phyloP scores from a whole-genome alignment of 1,140 invertebrate species.

The Sinella curviseta region DNA sequence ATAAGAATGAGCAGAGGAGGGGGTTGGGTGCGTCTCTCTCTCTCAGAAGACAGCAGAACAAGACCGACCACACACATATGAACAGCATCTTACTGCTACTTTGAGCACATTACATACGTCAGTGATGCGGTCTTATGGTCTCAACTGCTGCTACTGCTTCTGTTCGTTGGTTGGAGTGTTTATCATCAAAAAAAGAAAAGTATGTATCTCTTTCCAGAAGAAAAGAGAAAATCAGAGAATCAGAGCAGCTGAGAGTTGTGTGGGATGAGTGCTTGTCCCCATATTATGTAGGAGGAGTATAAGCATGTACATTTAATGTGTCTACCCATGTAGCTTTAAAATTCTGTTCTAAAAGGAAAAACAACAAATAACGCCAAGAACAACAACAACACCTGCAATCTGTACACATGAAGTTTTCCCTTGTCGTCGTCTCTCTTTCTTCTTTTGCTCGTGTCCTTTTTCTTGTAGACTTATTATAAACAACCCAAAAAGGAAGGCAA shows the following conservation, averaged over 20 bases:
- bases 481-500: neutral
- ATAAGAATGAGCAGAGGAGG: neutral
- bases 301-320: neutral
- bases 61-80: neutral
- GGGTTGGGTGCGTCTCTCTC: neutral
- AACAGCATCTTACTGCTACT: neutral
- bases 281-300: too few relatives aligned
- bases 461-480: neutral
- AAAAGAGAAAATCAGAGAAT: conserved; percentile 11
- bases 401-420: neutral
- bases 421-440: neutral
- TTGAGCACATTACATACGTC: neutral
- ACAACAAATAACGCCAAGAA: neutral
- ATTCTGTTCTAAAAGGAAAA: neutral
- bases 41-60: neutral
- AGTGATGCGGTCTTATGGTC: neutral
- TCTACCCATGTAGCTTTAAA: neutral
- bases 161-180: too few relatives aligned
- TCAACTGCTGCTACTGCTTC: too few relatives aligned
- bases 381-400: conserved; percentile 21
- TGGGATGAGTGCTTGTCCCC: too few relatives aligned
- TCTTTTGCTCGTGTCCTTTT: neutral
- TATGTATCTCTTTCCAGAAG: too few relatives aligned
- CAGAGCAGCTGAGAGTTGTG: too few relatives aligned
- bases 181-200: too few relatives aligned